These are phyloP conservation scores for Microplitis mediator DNA, from an alignment of 1,140 invertebrate genomes.

Conservation along the genomic window DNA sequence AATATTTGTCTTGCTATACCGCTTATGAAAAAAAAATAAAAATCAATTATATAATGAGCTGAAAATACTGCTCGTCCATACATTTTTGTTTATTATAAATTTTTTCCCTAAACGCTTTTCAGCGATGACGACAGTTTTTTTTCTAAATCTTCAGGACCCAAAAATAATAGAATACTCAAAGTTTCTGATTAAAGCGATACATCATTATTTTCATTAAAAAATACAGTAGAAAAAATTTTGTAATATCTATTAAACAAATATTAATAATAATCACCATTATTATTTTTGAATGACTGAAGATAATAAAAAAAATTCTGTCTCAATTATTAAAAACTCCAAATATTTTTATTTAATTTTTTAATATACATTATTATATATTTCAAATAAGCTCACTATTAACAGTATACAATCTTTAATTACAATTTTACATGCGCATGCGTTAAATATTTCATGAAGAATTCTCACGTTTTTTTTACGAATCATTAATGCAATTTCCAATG, in stretches of 20 bases:
- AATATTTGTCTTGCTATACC: too few relatives aligned
- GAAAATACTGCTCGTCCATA: too few relatives aligned
- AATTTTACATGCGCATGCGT: conserved; percentile 54
- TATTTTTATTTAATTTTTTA: conserved; percentile 25
- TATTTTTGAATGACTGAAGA: background rate
- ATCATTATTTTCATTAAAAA: background rate
- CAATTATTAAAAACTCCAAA: conserved; percentile 3
- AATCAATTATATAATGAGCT: too few relatives aligned
- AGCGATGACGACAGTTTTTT: too few relatives aligned
- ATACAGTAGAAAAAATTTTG: background rate
- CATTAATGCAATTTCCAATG: too few relatives aligned
- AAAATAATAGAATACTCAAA: too few relatives aligned
- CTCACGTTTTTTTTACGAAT: conserved; percentile 18
- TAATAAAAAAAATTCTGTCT: conserved; percentile 15
- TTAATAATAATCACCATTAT: too few relatives aligned
- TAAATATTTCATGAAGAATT: conserved; percentile 43
- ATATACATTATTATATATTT: conserved; percentile 51
- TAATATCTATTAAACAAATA: background rate
- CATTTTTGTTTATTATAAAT: too few relatives aligned
- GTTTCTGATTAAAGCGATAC: too few relatives aligned
- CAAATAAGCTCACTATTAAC: conserved; percentile 64
- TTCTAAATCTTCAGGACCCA: too few relatives aligned
- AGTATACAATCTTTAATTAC: conserved; percentile 51
- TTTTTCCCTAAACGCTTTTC: too few relatives aligned
- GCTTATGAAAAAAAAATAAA: too few relatives aligned